Base-by-base conservation (phyloP, 2,888 invertebrate genomes). In the Muscina levida region DNA sequence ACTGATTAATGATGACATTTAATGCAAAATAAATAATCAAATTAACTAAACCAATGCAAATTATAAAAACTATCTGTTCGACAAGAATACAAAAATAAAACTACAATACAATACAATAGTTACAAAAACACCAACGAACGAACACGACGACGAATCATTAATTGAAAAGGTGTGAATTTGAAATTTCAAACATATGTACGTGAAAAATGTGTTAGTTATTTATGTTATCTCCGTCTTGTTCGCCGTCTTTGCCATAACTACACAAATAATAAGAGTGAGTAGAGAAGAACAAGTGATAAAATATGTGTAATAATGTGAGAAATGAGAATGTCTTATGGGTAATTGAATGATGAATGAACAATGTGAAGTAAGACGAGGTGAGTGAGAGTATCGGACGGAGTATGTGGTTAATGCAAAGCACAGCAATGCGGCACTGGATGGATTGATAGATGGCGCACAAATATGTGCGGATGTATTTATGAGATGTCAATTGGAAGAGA, bases 221-320 rank as follows among this genome's bases (percentile, higher is more conserved):
- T 72, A 62, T 48, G 72, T 72, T 62, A 62, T 72, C 39, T 71
- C 8, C 17, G 44, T 17, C 26, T 46, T 11, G 31, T 51, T 48
- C 0, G 51, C 48, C n/a, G 31, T 31, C 31, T 31, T 31, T 31
- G 8, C 31, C 31, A 5, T 31, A 31, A 31, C 3, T 8, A 8
- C 31, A 31, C 3, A 31, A 31, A 31, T 3, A 31, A 31, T 5
- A 37, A 59, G 13, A 66, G 15, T 51, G 11, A 46, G 26, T 31
- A 15, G 48, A 48, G 39, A 67, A 74, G 48, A 67, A 51, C 62
- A 72, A 74, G 59, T 74, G 67, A 59, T 74, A 74, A 74, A 74
- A 26, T 2, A 44, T 56, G 31, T 51, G 59, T 31, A 26, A 1
- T 17, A 70, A 42, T 31, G 26, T 70, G 57, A 57, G 57, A 15